Conservation (phyloP, 1,140 invertebrate genomes). For the Antheraea mylitta region DNA sequence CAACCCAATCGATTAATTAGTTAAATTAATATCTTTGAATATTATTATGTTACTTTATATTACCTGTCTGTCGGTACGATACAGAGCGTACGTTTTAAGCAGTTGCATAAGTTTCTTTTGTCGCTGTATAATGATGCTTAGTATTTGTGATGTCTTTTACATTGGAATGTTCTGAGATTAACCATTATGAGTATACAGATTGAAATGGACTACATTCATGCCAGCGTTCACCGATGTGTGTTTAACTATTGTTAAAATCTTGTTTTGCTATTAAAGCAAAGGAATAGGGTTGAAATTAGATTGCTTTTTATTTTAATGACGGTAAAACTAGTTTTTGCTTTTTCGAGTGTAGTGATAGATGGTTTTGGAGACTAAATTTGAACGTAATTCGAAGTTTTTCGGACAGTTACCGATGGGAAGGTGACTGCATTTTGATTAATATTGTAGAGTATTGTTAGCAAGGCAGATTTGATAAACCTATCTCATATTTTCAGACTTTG, state of each 20-base stretch:
- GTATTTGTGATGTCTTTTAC: slow-evolving; percentile 69
- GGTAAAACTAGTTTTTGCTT: neutral
- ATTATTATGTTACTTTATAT: no score
- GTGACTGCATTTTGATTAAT: slow-evolving; percentile 58
- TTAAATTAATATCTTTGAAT: slow-evolving; percentile 6
- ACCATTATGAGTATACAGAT: slow-evolving; percentile 10
- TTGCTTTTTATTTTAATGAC: neutral
- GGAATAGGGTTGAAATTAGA: neutral
- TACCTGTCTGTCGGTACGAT: slow-evolving; percentile 43
- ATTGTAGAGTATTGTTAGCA: slow-evolving; percentile 4
- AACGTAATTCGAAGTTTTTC: slow-evolving; percentile 3
- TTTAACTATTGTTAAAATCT: neutral
- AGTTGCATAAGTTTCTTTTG: slow-evolving; percentile 74
- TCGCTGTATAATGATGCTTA: slow-evolving; percentile 74
- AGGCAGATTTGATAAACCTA: neutral
- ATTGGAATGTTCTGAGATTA: slow-evolving; percentile 33
- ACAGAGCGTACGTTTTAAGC: slow-evolving; percentile 57
- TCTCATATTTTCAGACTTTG: neutral
- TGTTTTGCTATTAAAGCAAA: neutral
- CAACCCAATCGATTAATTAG: no score
- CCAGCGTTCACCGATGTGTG: neutral
- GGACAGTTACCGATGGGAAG: slow-evolving; percentile 29
- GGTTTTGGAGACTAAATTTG: neutral
- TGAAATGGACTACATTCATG: neutral
- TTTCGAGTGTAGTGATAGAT: neutral